Evolutionary conservation across 2,797 vertebrate species (phyloP).

Genomic region (Huso huso): DNA sequence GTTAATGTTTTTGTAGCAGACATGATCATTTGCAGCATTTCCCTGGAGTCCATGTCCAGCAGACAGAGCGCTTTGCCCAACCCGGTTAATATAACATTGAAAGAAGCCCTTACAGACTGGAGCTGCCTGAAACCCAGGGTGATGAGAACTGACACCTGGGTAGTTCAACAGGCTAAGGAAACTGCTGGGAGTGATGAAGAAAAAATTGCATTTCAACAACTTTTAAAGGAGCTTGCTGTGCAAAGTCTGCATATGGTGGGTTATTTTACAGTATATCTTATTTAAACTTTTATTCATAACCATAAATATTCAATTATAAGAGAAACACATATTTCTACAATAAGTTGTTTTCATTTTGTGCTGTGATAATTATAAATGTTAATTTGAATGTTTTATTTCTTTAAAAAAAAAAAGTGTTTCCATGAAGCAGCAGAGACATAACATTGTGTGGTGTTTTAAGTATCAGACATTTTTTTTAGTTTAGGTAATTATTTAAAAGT

Average conservation of each 20-base stretch:
- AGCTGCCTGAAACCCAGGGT: slow-evolving; percentile 37
- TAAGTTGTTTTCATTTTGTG: too few relatives aligned
- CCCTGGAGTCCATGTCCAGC: slow-evolving; percentile 64
- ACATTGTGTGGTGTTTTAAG: too few relatives aligned
- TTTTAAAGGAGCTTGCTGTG: slow-evolving; percentile 51
- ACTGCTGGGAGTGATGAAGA: slow-evolving; percentile 17
- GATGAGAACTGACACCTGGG: slow-evolving; percentile 66
- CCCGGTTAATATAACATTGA: slow-evolving; percentile 62
- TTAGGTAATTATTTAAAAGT: too few relatives aligned
- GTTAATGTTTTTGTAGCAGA: neutral
- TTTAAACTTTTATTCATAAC: too few relatives aligned
- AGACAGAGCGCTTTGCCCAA: slow-evolving; percentile 53
- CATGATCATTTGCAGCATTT: slow-evolving; percentile 51
- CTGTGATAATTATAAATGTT: neutral
- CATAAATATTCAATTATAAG: too few relatives aligned
- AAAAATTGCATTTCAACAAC: slow-evolving; percentile 45
- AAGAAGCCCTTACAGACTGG: slow-evolving; percentile 57
- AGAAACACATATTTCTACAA: too few relatives aligned
- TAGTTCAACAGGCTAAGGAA: slow-evolving; percentile 49
- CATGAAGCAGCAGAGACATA: neutral
- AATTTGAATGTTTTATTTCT: neutral
- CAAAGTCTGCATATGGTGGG: slow-evolving; percentile 68
- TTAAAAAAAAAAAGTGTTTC: neutral
- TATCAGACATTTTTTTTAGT: too few relatives aligned
- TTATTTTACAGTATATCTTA: neutral